These are phyloP conservation scores for Sorex fumeus DNA, from an alignment of 2,113 vertebrate species.

Conservation along the genomic window DNA sequence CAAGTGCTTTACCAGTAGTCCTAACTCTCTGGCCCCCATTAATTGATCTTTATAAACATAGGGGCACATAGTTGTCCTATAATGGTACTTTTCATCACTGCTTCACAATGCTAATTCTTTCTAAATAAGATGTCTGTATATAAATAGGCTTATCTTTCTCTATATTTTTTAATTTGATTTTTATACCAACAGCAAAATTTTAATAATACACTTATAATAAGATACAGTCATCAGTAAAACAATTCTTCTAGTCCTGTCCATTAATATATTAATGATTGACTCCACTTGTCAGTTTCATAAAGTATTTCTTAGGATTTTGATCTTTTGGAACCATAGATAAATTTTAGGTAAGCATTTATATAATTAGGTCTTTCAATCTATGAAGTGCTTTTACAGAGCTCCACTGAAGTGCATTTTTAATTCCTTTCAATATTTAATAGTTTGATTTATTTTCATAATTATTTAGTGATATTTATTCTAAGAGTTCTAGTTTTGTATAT, in stretches of 20 bases:
- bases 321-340: background rate
- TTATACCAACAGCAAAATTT: background rate
- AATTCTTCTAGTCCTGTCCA: background rate
- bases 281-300: background rate
- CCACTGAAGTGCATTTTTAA: no score
- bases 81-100: background rate
- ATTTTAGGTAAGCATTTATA: background rate
- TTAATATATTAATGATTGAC: background rate
- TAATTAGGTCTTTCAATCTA: no score
- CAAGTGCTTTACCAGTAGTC: no score
- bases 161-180: no score
- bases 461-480: no score
- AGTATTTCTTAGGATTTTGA: background rate
- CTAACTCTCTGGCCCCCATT: no score
- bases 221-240: background rate
- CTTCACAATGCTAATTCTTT: background rate
- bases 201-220: background rate
- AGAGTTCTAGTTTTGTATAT: no score
- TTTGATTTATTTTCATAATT: no score
- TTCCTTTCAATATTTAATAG: no score
- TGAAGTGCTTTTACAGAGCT: no score
- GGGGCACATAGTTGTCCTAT: no score
- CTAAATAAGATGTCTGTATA: background rate
- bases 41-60: no score
- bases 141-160: background rate